Conservation (phyloP, 2,797 vertebrate species). For the Sebastes elongatus region DNA sequence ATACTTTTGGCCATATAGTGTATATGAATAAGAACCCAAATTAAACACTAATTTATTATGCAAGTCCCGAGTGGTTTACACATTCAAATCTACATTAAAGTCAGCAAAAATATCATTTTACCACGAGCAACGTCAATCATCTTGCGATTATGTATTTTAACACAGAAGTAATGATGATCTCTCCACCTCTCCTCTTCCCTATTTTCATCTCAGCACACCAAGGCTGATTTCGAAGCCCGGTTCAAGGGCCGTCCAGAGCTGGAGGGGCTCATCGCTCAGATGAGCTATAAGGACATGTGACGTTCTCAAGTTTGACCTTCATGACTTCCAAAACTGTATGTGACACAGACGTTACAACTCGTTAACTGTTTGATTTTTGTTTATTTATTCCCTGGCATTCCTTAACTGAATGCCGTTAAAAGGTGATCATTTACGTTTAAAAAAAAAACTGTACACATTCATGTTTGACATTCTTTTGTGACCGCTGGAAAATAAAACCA, state of each 20-base stretch:
- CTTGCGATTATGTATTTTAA: neutral
- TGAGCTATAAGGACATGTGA: conserved; percentile 48
- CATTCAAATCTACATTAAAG: neutral
- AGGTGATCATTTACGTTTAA: neutral
- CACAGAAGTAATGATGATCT: neutral
- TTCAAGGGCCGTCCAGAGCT: conserved; percentile 90
- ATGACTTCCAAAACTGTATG: neutral
- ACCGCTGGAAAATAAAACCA: conserved; percentile 1
- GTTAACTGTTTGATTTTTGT: neutral
- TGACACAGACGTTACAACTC: neutral
- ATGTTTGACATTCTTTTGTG: neutral
- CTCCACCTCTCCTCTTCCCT: neutral
- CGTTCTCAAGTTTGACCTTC: neutral
- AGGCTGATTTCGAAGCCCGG: conserved; percentile 85
- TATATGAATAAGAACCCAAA: neutral
- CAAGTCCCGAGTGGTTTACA: neutral
- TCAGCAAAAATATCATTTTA: neutral
- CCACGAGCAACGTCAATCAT: neutral
- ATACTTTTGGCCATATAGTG: neutral
- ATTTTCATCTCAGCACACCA: conserved; percentile 82
- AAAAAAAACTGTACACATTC: neutral
- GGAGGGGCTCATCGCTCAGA: conserved; percentile 86
- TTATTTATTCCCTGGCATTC: conserved; percentile 20
- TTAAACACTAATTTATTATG: neutral
- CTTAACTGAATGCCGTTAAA: neutral